A percentile compares a stretch with the other conserved stretches of the same genome.
phyloP scores from a whole-genome alignment of 1,140 invertebrate species.

The Drosophila repletoides region DNA sequence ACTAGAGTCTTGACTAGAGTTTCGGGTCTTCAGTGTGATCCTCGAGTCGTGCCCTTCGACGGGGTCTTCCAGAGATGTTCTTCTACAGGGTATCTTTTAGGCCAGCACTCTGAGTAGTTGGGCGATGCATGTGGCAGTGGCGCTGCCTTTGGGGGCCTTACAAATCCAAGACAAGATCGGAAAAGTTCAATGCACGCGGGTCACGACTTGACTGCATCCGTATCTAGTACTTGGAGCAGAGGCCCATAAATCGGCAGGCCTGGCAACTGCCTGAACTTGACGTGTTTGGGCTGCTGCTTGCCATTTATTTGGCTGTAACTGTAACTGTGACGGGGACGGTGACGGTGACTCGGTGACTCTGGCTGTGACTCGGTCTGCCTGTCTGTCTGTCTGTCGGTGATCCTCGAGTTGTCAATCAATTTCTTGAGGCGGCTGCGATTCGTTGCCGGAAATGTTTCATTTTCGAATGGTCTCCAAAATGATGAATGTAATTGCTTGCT shows the following conservation, averaged over 20 bases:
- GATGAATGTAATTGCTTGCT: constrained; percentile 59
- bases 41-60: too few relatives aligned
- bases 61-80: too few relatives aligned
- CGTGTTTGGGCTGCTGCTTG: constrained; percentile 27
- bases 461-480: constrained; percentile 29
- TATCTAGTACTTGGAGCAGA: neutral
- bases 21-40: too few relatives aligned
- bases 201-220: constrained; percentile 59
- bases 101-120: too few relatives aligned
- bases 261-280: constrained; percentile 24
- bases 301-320: constrained; percentile 1
- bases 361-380: neutral
- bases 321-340: too few relatives aligned
- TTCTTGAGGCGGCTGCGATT: too few relatives aligned
- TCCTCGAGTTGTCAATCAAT: constrained; percentile 34
- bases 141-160: too few relatives aligned
- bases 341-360: neutral
- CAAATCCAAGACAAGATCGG: constrained; percentile 37
- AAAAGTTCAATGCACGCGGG: constrained; percentile 69
- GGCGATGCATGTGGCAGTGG: constrained; percentile 56
- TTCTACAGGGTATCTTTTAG: too few relatives aligned
- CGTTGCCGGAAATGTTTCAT: constrained; percentile 57
- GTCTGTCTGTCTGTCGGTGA: neutral
- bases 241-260: constrained; percentile 49
- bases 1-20: too few relatives aligned